Conservation (phyloP, 2,888 invertebrate species). For the Apodemia duryi region DNA sequence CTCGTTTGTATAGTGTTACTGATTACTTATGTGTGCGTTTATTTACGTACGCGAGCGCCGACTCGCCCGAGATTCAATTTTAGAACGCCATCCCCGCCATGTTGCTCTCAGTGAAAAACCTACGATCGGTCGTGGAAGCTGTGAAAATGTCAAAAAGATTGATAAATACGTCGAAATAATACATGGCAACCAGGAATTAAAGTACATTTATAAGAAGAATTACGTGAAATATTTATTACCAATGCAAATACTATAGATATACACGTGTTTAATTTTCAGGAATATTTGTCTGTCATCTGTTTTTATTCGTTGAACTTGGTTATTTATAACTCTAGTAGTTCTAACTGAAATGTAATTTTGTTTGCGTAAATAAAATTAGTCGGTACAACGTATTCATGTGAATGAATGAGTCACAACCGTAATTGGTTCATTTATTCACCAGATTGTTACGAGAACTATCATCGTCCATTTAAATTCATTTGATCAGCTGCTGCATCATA, state of each 20-base stretch:
- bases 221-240: neutral
- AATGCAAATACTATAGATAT: neutral
- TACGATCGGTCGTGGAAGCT: slow-evolving; percentile 63
- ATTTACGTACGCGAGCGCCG: slow-evolving; percentile 79
- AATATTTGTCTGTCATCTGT: slow-evolving; percentile 14
- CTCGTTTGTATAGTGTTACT: slow-evolving; percentile 73
- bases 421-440: slow-evolving; percentile 60
- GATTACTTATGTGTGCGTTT: slow-evolving; percentile 77
- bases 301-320: slow-evolving; percentile 22
- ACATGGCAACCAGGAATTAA: neutral
- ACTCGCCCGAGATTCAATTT: slow-evolving; percentile 79
- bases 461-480: slow-evolving; percentile 35
- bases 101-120: slow-evolving; percentile 76
- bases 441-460: slow-evolving; percentile 45
- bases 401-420: slow-evolving; percentile 69
- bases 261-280: slow-evolving; percentile 12
- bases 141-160: slow-evolving; percentile 54
- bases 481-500: slow-evolving; percentile 21
- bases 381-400: slow-evolving; percentile 60
- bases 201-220: neutral
- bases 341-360: slow-evolving; percentile 35
- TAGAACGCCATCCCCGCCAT: slow-evolving; percentile 78
- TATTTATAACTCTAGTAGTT: slow-evolving; percentile 22
- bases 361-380: slow-evolving; percentile 53
- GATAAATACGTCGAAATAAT: slow-evolving; percentile 12